These are phyloP conservation scores for Sphinx pinastri DNA, from an alignment of 2,888 invertebrate species.

Conservation along the genomic window DNA sequence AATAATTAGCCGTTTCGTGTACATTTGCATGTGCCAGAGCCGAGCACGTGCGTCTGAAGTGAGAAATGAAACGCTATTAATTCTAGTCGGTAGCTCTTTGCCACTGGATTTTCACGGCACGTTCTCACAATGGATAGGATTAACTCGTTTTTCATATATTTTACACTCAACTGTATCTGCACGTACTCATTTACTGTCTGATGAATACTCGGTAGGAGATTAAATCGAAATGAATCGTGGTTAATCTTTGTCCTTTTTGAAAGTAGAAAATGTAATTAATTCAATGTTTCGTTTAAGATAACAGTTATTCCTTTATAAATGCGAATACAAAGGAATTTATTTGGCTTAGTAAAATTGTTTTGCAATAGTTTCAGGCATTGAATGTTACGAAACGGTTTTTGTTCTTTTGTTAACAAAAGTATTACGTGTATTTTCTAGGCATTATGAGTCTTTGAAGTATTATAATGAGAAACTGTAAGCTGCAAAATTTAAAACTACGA, in stretches of 20 bases:
- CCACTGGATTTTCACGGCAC: conserved; percentile 44
- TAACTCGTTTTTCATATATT: conserved; percentile 35
- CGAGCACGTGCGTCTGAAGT: conserved; percentile 51
- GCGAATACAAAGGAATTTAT: background rate
- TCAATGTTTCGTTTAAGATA: background rate
- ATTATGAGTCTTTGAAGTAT: background rate
- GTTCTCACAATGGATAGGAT: conserved; percentile 41
- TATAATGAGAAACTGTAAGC: background rate
- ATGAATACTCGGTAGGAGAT: background rate
- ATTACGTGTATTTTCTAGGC: background rate
- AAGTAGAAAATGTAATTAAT: background rate
- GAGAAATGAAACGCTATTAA: conserved; percentile 61
- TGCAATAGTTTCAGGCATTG: conserved; percentile 11
- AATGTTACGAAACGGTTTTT: background rate
- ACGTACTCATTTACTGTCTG: conserved; percentile 19
- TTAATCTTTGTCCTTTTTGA: conserved; percentile 3
- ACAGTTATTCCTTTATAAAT: background rate
- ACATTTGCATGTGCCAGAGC: conserved; percentile 8
- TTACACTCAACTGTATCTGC: conserved; percentile 21
- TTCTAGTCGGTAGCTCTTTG: conserved; percentile 44
- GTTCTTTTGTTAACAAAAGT: background rate
- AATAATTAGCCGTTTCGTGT: conserved; percentile 11
- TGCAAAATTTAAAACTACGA: no score
- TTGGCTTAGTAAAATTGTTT: conserved; percentile 6
- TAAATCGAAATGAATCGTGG: background rate